A percentile compares a stretch with the other conserved stretches of the same genome.
These are phyloP conservation scores for Creontiades dilutus DNA, from an alignment of 2,888 invertebrate genomes.

Conservation along the genomic window DNA sequence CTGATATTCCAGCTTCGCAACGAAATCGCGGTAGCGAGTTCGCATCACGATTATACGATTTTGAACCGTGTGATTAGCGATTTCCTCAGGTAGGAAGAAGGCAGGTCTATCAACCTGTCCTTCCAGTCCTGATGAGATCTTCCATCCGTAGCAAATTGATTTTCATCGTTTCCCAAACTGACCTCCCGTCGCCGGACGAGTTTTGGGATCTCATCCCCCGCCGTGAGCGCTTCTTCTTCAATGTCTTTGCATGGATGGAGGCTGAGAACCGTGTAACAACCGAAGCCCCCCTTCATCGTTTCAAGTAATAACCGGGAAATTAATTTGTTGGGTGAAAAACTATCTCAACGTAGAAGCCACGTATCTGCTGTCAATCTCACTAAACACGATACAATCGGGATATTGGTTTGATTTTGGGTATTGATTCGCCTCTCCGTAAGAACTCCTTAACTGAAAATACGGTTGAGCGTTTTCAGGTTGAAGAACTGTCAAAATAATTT, in stretches of 20 bases:
- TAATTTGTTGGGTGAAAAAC: neutral
- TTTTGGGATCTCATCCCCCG: conserved; percentile 10
- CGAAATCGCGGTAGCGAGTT: neutral
- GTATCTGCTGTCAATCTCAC: too few relatives aligned
- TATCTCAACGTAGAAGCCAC: too few relatives aligned
- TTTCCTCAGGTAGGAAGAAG: conserved; percentile 3
- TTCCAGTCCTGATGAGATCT: conserved; percentile 38
- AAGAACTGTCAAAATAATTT: too few relatives aligned
- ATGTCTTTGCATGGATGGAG: neutral
- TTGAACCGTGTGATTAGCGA: conserved; percentile 36
- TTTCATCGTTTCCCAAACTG: neutral
- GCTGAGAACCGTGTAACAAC: neutral
- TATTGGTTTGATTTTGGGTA: too few relatives aligned
- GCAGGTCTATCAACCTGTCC: neutral
- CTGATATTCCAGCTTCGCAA: too few relatives aligned
- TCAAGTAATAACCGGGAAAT: neutral
- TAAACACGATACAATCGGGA: too few relatives aligned
- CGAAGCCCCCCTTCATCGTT: neutral
- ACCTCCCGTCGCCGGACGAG: neutral
- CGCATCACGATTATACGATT: neutral
- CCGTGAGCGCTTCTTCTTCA: neutral
- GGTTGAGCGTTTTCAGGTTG: too few relatives aligned
- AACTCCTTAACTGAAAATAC: too few relatives aligned
- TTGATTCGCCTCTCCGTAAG: too few relatives aligned
- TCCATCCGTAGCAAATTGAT: conserved; percentile 8